Evolutionary conservation across 2,888 invertebrate species (phyloP), one percentile per base, ranked within the genome.

Genomic region (Suillia variegata): DNA sequence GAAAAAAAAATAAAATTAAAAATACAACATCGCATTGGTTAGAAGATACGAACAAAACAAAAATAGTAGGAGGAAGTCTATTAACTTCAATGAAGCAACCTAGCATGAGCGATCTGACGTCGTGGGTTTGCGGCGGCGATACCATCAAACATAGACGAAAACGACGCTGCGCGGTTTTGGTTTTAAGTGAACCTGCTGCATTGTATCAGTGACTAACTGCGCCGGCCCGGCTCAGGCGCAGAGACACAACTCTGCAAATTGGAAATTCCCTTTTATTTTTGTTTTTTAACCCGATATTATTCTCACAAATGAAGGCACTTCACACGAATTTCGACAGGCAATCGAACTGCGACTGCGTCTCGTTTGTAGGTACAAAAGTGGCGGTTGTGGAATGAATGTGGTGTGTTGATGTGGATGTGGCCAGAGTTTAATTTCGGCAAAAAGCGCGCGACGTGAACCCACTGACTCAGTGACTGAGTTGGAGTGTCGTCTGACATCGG

Each of bases 391-490:
- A 47, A 22, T 49, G 51, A 31, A 26, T 10, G 17, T 51, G 24
- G 2, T 31, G 51, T 51, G 51, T 15, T 15, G 49, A 49, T 49
- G 47, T 17, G 15, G 18, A 22, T 49, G 49, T 49, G 22, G 22
- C 13, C 5, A 18, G 45, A 5, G 26, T 26, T 26, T 26, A 45
- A 45, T 58, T 31, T 48, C 47, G 42, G 55, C 53, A 20, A 45
- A 31, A 48, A 24, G 38, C 49, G 62, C n/a, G 59, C 21, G n/a
- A 18, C 13, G 26, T 67, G 74, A 72, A 73, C 71, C 72, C 73
- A 75, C 75, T 72, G 73, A 72, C 73, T 75, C 73, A 74, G 73
- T 72, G 75, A 72, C 73, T 71, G 71, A 74, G 66, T 72, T n/a
- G n/a, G n/a, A n/a, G n/a, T n/a, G n/a, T n/a, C n/a, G 73, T 12